A percentile compares a stretch with the other conserved stretches of the same genome.
These are phyloP conservation scores for Eupsittula cactorum DNA, from an alignment of 2,113 vertebrate genomes.

Conservation along the genomic window DNA sequence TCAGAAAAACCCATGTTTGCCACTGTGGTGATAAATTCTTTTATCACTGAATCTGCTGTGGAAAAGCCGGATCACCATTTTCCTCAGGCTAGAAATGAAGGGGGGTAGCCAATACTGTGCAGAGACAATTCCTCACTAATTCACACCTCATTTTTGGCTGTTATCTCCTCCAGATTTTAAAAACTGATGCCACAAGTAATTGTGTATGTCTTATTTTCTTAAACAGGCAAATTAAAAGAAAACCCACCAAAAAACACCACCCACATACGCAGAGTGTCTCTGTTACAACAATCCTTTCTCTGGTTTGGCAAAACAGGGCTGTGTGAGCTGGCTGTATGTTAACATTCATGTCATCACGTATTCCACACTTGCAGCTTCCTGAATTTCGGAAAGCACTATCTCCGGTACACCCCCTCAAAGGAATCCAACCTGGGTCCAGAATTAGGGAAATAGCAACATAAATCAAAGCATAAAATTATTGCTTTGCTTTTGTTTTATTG, in stretches of 20 bases:
- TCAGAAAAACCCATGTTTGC: background rate
- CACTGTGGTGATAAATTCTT: background rate
- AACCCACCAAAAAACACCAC: background rate
- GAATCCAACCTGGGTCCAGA: background rate
- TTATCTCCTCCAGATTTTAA: background rate
- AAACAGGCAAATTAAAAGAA: background rate
- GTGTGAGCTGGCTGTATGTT: accelerated
- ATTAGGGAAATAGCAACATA: background rate
- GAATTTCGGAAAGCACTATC: background rate
- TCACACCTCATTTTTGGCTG: background rate
- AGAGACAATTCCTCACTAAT: background rate
- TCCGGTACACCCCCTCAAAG: accelerated
- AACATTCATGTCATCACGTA: accelerated
- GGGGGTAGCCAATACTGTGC: background rate
- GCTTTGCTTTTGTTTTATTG: background rate
- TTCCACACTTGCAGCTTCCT: background rate
- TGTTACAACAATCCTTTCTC: accelerated
- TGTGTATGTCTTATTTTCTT: background rate
- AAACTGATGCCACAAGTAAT: background rate
- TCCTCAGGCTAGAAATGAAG: background rate
- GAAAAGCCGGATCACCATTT: background rate
- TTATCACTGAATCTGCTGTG: background rate
- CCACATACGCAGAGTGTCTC: accelerated
- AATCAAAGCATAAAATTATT: background rate
- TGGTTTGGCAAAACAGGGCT: background rate